Conservation (phyloP, 2,113 vertebrate genomes). For the Tragelaphus imberbis region DNA sequence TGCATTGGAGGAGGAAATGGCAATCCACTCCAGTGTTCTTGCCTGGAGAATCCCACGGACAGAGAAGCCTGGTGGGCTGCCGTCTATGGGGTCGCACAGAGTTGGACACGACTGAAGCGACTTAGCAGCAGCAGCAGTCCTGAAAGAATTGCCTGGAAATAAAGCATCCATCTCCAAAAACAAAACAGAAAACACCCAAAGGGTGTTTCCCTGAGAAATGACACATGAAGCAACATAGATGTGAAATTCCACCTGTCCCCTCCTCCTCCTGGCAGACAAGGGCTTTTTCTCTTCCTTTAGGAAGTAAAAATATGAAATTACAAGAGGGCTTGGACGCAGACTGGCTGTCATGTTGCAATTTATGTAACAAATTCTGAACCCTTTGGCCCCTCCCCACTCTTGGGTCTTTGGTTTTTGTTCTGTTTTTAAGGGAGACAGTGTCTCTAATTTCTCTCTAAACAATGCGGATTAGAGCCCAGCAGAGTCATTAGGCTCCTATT, state of each 20-base stretch:
- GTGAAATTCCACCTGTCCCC: neutral
- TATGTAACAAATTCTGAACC: neutral
- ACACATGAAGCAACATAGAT: accelerated
- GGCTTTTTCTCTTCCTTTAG: neutral
- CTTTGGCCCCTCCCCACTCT: neutral
- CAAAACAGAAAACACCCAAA: neutral
- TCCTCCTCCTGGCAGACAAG: neutral
- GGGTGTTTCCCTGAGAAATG: neutral
- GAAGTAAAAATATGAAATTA: neutral
- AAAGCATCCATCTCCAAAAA: neutral
- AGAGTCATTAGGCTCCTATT: neutral
- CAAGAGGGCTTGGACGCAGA: neutral
- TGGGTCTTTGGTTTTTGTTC: neutral
- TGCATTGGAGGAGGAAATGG: too few relatives aligned
- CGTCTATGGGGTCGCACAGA: too few relatives aligned
- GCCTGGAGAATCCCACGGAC: too few relatives aligned
- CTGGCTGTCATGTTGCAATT: neutral
- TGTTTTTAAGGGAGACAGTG: neutral
- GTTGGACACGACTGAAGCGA: too few relatives aligned
- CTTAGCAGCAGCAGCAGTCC: too few relatives aligned
- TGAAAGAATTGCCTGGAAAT: neutral
- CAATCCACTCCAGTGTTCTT: too few relatives aligned
- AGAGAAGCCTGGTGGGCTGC: too few relatives aligned
- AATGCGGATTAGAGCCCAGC: neutral
- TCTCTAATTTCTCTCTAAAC: neutral